Percentiles rank a stretch among this genome's conserved stretches.
Conservation (phyloP, 2,888 invertebrate species). For the Heliconius hortense region DNA sequence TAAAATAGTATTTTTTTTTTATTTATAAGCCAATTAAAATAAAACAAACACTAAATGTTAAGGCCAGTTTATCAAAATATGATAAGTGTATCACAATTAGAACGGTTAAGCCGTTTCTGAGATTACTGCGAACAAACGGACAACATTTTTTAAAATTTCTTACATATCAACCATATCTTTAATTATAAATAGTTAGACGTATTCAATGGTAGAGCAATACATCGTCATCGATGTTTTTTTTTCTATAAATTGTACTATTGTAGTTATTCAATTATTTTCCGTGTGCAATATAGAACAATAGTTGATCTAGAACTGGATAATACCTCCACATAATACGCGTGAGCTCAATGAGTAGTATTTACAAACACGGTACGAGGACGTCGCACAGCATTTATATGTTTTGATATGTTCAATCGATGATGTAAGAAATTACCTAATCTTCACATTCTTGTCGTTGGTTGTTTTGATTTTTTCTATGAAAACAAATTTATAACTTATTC, state of each 20-base stretch:
- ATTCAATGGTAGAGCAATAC: not conserved
- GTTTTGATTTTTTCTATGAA: not conserved
- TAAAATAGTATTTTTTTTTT: too few species aligned
- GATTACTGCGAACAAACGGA: too few species aligned
- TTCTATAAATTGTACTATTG: not conserved
- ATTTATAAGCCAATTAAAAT: too few species aligned
- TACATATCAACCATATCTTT: too few species aligned
- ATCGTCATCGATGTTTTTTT: not conserved
- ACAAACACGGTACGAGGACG: conserved; percentile 52
- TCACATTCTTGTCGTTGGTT: conserved; percentile 23
- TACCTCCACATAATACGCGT: conserved; percentile 5
- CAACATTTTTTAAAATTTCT: too few species aligned
- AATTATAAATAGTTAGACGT: too few species aligned
- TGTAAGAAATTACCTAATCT: conserved; percentile 62
- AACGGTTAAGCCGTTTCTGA: too few species aligned
- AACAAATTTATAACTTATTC: too few species aligned
- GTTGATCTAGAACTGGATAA: conserved; percentile 14
- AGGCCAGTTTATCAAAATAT: too few species aligned
- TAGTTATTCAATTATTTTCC: not conserved
- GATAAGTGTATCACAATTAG: too few species aligned
- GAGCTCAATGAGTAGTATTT: conserved; percentile 49
- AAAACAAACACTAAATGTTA: too few species aligned
- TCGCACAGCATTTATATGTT: conserved; percentile 53
- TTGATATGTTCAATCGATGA: conserved; percentile 62
- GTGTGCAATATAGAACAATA: conserved; percentile 14